Conservation (phyloP, 2,888 invertebrate genomes). For the Hydropsyche betteni region DNA sequence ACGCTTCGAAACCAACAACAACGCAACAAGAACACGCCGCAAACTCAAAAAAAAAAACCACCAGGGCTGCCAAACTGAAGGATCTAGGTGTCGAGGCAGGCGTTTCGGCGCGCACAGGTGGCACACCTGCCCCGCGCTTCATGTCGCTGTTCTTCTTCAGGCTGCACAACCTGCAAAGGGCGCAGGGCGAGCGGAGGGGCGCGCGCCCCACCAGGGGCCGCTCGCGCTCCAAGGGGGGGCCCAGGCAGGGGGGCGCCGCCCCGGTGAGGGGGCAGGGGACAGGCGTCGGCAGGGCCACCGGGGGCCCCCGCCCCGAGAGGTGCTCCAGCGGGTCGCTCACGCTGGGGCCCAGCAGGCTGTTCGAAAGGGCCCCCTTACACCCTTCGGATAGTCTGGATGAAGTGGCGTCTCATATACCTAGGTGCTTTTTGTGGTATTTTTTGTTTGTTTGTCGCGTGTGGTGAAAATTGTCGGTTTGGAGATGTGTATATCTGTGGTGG, state of each 20-base stretch:
- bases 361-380: constrained; percentile 84
- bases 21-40: no score
- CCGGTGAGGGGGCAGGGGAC: not conserved
- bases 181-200: constrained; percentile 79
- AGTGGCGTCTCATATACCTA: constrained; percentile 91
- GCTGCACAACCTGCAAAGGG: constrained; percentile 88
- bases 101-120: constrained; percentile 41
- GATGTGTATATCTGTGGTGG: no score
- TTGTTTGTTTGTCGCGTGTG: no score
- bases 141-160: constrained; percentile 98
- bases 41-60: no score
- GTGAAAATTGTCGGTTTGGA: no score
- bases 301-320: constrained; percentile 54
- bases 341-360: constrained; percentile 80
- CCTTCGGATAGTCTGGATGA: constrained; percentile 91
- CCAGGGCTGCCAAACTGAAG: constrained; percentile 48
- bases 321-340: constrained; percentile 72
- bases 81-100: constrained; percentile 9
- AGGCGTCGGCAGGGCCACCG: not conserved
- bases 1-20: no score
- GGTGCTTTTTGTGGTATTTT: constrained; percentile 63
- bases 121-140: constrained; percentile 57
- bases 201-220: constrained; percentile 55
- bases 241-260: constrained; percentile 55
- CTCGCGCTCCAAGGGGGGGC: constrained; percentile 49